Base-by-base conservation (phyloP, 2,888 invertebrate genomes). In the Platypus cylindrus region DNA sequence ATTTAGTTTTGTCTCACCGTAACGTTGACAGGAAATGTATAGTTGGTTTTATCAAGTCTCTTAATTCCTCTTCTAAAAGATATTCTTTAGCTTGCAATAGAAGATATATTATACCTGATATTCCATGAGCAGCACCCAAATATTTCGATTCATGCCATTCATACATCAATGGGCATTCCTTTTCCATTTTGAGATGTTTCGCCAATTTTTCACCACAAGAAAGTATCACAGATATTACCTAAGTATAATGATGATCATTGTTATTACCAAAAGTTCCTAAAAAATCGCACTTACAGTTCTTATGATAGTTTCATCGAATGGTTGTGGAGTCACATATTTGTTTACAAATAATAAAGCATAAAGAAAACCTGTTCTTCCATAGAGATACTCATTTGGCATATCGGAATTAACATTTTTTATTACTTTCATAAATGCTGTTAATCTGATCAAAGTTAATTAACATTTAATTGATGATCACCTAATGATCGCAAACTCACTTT, bases 121-220 rank as follows among this genome's bases (percentile, higher is more conserved):
- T 62, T 13, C 91, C 91, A 66, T 93, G 91, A 29, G 91, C 91
- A 25, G 83, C 90, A 12, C 93, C 91, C 31, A 86, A 63, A 56
- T 93, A 93, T 53, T 78, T 69, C 55, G 78, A 81, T 23, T 76
- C 78, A 62, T 91, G 89, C 89, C 90, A 93, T 50, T 77, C 68
- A 64, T 79, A 93, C 70, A 84, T 73, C 24, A 91, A 63, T 1
- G 86, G 82, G 43, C 71, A 67, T 4, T 37, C 37, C 15, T 38
- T 34, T 25, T 66, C 62, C 29, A 65, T 65, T 43, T 66, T 67
- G 46, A 67, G 63, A 40, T 64, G 56, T 26, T 56, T 49, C 2
- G 83, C 65, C 49, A 74, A 67, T 23, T 60, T 54, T 59, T 70
- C 68, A 1, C 87, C 87, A 42, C 75, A 74, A 42, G 64, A 59